Conservation (phyloP, 2,888 invertebrate genomes). For the Monochamus alternatus region DNA sequence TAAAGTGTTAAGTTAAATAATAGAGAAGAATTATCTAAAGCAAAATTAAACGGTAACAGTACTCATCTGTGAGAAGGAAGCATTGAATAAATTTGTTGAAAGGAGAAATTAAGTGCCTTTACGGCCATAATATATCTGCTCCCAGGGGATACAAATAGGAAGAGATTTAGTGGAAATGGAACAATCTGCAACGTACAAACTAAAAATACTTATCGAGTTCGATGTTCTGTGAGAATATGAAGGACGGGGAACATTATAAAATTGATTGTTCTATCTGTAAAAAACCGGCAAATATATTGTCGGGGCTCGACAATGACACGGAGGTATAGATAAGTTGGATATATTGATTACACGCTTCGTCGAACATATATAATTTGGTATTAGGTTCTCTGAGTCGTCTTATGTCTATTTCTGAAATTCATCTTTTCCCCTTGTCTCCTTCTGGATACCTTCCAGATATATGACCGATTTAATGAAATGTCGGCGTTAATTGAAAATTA, state of each 20-base stretch:
- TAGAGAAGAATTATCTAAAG: no score
- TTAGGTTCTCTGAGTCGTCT: constrained; percentile 27
- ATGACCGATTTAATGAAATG: constrained; percentile 12
- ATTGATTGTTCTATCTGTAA: constrained; percentile 38
- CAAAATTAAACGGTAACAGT: no score
- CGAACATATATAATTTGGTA: constrained; percentile 37
- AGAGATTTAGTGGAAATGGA: background rate
- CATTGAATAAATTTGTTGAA: no score
- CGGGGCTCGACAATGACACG: constrained; percentile 34
- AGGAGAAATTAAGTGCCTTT: constrained; percentile 8
- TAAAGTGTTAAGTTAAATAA: no score
- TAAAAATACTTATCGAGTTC: constrained; percentile 24
- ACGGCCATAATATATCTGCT: background rate
- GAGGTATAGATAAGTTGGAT: constrained; percentile 37
- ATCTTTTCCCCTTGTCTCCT: constrained; percentile 19
- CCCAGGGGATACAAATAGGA: background rate
- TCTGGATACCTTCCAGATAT: constrained; percentile 14
- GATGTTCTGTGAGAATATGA: constrained; percentile 28
- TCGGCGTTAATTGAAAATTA: constrained; percentile 21
- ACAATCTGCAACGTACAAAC: constrained; percentile 8
- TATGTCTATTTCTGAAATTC: constrained; percentile 34
- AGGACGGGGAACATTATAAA: constrained; percentile 36
- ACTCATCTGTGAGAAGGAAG: no score
- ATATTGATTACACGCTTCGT: constrained; percentile 36
- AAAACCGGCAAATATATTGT: constrained; percentile 39